phyloP scores from a whole-genome alignment of 1,140 invertebrate species.

The Centruroides sculpturatus region DNA sequence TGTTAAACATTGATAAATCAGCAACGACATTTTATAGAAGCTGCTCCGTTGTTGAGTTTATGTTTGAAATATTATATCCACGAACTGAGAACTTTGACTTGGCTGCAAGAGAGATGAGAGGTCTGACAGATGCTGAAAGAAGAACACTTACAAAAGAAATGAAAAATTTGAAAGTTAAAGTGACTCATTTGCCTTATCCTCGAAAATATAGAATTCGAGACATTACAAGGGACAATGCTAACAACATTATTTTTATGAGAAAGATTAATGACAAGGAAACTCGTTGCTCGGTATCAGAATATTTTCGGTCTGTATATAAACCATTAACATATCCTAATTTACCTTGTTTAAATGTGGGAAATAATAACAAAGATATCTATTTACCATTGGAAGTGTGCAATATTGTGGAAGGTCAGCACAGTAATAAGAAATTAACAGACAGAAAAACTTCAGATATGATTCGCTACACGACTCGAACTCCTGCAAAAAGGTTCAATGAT shows the following conservation, averaged over 20 bases:
- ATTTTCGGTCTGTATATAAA: not conserved
- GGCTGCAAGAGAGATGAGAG: not conserved
- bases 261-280: not conserved
- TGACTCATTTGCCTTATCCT: slow-evolving; percentile 12
- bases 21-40: slow-evolving; percentile 11
- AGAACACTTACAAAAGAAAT: slow-evolving; percentile 10
- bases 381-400: slow-evolving; percentile 27
- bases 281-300: not conserved
- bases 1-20: slow-evolving; percentile 13
- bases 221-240: slow-evolving; percentile 9
- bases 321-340: slow-evolving; percentile 19
- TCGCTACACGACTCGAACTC: slow-evolving; percentile 20
- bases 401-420: slow-evolving; percentile 22
- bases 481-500: slow-evolving; percentile 19
- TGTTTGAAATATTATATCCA: not conserved
- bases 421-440: slow-evolving; percentile 12
- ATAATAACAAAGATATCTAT: slow-evolving; percentile 14
- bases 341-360: slow-evolving; percentile 25
- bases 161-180: slow-evolving; percentile 12
- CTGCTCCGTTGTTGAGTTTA: slow-evolving; percentile 5
- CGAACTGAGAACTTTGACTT: not conserved
- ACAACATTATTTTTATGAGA: slow-evolving; percentile 2
- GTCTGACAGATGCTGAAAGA: slow-evolving; percentile 5
- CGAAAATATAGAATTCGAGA: slow-evolving; percentile 14
- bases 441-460: slow-evolving; percentile 17